A percentile compares a stretch with the other conserved stretches of the same genome.
Conservation (phyloP, 2,888 invertebrate species). For the Brassicogethes aeneus region DNA sequence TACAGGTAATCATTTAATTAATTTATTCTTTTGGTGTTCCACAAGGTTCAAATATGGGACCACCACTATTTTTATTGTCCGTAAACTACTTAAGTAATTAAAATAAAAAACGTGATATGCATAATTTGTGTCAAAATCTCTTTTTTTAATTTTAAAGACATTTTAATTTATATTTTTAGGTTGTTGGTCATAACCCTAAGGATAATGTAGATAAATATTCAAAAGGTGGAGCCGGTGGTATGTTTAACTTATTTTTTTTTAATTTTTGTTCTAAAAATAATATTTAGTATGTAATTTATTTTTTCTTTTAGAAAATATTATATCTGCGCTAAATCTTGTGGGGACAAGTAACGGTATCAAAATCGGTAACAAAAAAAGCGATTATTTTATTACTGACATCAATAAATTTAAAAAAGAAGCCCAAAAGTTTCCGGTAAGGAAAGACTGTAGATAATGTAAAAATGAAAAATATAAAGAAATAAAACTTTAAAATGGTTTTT, state of each 20-base stretch:
- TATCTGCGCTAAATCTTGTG: conserved; percentile 10
- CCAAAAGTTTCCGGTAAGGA: neutral
- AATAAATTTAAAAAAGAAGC: conserved; percentile 13
- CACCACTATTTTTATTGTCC: too few species aligned
- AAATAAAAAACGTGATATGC: neutral
- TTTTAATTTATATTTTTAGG: conserved; percentile 13
- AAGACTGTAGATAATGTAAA: too few species aligned
- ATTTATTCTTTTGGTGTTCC: too few species aligned
- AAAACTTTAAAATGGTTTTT: too few species aligned
- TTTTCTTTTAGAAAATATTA: conserved; percentile 5
- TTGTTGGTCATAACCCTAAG: conserved; percentile 12
- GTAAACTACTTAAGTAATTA: neutral
- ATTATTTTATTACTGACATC: conserved; percentile 17
- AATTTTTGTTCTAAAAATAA: too few species aligned
- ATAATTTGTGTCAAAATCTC: neutral
- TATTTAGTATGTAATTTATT: neutral
- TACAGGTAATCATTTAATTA: too few species aligned
- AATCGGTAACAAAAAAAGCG: conserved; percentile 6
- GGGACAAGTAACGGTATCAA: conserved; percentile 7
- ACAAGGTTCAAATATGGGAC: too few species aligned
- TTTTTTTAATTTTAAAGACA: too few species aligned
- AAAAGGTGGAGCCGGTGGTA: neutral
- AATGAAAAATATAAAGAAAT: too few species aligned
- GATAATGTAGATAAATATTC: neutral
- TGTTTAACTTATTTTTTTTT: neutral